Percentiles rank a stretch among this genome's conserved stretches.
Conservation (phyloP, 2,888 invertebrate genomes). For the Terebella lapidaria region DNA sequence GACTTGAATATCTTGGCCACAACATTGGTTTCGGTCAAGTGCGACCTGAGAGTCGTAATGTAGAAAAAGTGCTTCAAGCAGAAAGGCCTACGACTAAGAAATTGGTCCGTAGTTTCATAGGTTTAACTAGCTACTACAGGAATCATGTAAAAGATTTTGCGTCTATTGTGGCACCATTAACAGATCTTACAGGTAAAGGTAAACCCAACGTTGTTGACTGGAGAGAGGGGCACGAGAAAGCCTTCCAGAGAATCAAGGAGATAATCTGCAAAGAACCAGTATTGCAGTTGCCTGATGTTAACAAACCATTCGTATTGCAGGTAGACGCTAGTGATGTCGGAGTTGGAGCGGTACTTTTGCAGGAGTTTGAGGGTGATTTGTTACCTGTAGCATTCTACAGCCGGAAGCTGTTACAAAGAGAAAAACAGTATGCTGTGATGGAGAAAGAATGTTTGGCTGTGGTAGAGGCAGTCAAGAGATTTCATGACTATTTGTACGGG, state of each 20-base stretch:
- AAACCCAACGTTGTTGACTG: neutral
- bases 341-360: neutral
- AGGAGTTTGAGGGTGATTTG: neutral
- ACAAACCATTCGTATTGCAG: neutral
- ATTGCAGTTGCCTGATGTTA: neutral
- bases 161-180: neutral
- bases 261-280: neutral
- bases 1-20: neutral
- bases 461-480: neutral
- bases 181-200: constrained; percentile 1
- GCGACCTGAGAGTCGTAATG: neutral
- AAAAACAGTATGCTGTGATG: neutral
- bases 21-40: neutral
- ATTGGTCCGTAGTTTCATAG: neutral
- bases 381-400: neutral
- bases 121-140: neutral
- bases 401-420: neutral
- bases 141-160: neutral
- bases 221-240: neutral
- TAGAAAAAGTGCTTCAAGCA: neutral
- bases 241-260: neutral
- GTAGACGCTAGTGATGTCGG: neutral
- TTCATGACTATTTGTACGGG: neutral
- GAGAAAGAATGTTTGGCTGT: neutral
- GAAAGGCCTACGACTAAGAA: neutral